Conservation (phyloP, 1,140 invertebrate species). For the Doryteuthis pealeii region DNA sequence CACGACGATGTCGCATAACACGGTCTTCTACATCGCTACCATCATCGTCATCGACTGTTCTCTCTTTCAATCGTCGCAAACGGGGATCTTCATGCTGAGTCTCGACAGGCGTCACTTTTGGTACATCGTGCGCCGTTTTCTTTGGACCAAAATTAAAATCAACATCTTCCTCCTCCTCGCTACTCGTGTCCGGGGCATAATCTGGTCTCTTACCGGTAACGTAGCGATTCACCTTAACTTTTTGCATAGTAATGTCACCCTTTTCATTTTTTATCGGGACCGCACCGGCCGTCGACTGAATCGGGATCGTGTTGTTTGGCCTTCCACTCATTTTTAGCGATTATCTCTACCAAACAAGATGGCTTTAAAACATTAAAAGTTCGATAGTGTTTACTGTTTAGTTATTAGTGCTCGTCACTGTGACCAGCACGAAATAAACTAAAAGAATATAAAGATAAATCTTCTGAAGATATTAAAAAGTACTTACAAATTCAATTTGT, state of each 20-base stretch:
- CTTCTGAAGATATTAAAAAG: too few species aligned
- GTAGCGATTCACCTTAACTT: conserved; percentile 64
- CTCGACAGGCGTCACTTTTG: conserved; percentile 28
- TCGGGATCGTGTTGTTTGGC: conserved; percentile 27
- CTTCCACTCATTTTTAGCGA: conserved; percentile 6
- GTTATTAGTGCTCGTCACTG: too few species aligned
- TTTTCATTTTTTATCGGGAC: conserved; percentile 51
- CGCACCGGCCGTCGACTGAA: conserved; percentile 55
- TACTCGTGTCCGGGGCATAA: conserved; percentile 62
- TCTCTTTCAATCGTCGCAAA: conserved; percentile 45
- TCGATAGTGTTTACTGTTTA: too few species aligned
- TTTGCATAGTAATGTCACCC: conserved; percentile 61
- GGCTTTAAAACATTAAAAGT: too few species aligned
- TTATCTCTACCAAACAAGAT: too few species aligned
- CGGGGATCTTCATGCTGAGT: conserved; percentile 42
- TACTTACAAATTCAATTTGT: too few species aligned
- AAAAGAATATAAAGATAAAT: too few species aligned
- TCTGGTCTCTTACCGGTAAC: conserved; percentile 62
- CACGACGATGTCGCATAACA: conserved; percentile 50
- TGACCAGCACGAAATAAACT: too few species aligned
- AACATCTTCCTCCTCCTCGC: conserved; percentile 63
- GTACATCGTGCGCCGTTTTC: conserved; percentile 25
- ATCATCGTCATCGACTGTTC: conserved; percentile 45
- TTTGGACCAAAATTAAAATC: conserved; percentile 40
- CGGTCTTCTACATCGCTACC: conserved; percentile 36